Conservation (phyloP, 2,113 vertebrate species). For the Epinephelus lanceolatus region DNA sequence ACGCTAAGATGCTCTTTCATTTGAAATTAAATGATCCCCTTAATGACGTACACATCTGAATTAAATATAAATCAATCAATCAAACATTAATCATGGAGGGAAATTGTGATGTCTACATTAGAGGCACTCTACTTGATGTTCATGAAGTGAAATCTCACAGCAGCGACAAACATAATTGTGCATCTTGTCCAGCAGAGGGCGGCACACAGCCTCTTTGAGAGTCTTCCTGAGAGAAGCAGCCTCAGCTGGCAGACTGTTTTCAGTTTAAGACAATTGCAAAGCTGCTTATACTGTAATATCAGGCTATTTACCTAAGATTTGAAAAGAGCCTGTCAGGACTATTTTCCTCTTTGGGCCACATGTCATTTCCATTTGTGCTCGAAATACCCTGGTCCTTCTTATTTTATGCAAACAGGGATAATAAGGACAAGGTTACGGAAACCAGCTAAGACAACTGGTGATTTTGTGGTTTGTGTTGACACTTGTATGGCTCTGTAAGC, state of each 20-base stretch:
- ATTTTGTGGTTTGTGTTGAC: slow-evolving; percentile 67
- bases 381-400: slow-evolving; percentile 13
- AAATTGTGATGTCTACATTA: not conserved
- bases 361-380: slow-evolving; percentile 23
- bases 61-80: not conserved
- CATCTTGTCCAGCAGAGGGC: slow-evolving; percentile 74
- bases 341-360: slow-evolving; percentile 32
- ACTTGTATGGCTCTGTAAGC: slow-evolving; percentile 33
- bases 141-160: not conserved
- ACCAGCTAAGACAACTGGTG: slow-evolving; percentile 51
- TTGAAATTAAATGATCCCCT: slow-evolving; percentile 1
- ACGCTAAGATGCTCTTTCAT: slow-evolving; percentile 16
- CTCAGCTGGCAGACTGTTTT: slow-evolving; percentile 49
- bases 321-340: not conserved
- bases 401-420: slow-evolving; percentile 37
- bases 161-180: not conserved
- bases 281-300: slow-evolving; percentile 41
- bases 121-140: not conserved
- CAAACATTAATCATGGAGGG: not conserved
- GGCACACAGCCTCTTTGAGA: slow-evolving; percentile 61
- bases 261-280: slow-evolving; percentile 51
- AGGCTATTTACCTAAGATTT: slow-evolving; percentile 46
- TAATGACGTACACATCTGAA: not conserved
- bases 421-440: slow-evolving; percentile 42
- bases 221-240: not conserved